These are phyloP conservation scores for Drosophila gaucha DNA, from an alignment of 2,888 invertebrate species.

Conservation along the genomic window DNA sequence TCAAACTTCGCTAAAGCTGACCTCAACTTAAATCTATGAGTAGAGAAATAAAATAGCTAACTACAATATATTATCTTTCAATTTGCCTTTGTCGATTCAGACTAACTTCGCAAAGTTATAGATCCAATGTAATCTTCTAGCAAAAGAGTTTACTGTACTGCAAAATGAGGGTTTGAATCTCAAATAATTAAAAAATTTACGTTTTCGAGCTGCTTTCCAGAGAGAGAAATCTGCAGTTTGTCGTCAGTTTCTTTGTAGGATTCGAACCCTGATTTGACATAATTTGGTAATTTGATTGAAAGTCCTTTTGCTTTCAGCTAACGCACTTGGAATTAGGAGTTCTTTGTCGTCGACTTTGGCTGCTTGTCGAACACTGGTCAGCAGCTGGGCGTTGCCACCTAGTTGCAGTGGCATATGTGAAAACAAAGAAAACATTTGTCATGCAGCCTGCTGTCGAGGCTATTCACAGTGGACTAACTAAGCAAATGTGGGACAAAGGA, in stretches of 20 bases:
- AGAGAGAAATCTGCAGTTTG: no score
- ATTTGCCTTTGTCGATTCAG: no score
- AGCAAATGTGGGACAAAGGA: slow-evolving; percentile 8
- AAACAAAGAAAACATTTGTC: slow-evolving; percentile 7
- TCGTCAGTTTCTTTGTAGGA: background rate
- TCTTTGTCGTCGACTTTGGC: slow-evolving; percentile 1
- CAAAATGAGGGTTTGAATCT: no score
- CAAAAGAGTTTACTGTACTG: background rate
- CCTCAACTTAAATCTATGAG: background rate
- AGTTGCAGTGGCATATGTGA: background rate
- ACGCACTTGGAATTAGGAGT: background rate
- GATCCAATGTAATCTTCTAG: no score
- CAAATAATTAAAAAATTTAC: no score
- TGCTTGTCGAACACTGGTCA: slow-evolving; percentile 1
- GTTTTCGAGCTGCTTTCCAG: no score
- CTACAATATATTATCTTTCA: no score
- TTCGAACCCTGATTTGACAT: background rate
- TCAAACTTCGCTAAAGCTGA: background rate
- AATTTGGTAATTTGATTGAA: background rate
- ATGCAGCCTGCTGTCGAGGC: background rate
- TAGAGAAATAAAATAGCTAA: no score
- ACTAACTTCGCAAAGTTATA: no score
- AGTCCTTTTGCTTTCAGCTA: background rate
- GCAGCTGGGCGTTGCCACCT: slow-evolving; percentile 10
- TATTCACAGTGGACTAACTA: background rate